Conservation (phyloP, 2,888 invertebrate species). For the Apotomis capreana region DNA sequence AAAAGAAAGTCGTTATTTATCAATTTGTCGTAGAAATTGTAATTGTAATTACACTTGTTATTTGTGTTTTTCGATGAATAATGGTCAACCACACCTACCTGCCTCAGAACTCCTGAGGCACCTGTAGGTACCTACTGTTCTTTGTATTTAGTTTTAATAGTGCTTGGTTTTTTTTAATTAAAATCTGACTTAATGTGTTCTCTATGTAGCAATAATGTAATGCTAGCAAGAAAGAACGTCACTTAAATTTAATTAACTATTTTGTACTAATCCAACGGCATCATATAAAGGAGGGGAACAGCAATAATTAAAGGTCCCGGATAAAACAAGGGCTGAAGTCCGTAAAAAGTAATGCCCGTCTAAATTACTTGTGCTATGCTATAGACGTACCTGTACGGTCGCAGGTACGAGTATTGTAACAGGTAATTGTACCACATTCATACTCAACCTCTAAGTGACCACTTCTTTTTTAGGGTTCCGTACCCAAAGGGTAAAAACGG, state of each 20-base stretch:
- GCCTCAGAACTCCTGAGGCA: too few relatives aligned
- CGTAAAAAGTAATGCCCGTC: slow-evolving; percentile 32
- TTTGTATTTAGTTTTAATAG: too few relatives aligned
- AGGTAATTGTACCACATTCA: not conserved
- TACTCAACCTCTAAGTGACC: slow-evolving; percentile 1
- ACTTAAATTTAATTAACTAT: slow-evolving; percentile 3
- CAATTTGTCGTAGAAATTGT: too few relatives aligned
- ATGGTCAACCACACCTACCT: too few relatives aligned
- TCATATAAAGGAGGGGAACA: slow-evolving; percentile 14
- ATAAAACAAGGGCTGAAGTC: slow-evolving; percentile 10
- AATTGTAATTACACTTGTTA: not conserved
- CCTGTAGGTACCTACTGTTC: too few relatives aligned
- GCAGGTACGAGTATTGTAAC: not conserved
- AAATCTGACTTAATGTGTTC: too few relatives aligned
- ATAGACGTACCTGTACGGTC: not conserved
- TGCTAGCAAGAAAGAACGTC: too few relatives aligned
- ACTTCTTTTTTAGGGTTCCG: slow-evolving; percentile 13
- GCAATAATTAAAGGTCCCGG: slow-evolving; percentile 25
- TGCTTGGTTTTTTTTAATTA: too few relatives aligned
- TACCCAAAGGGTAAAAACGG: too few relatives aligned
- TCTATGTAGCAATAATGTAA: too few relatives aligned
- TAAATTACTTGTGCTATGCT: slow-evolving; percentile 22
- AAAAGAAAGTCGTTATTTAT: too few relatives aligned
- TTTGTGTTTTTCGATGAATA: too few relatives aligned
- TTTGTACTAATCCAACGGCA: slow-evolving; percentile 7